phyloP scores from a whole-genome alignment of 1,140 invertebrate genomes.

The Drosophila nigrodunni region DNA sequence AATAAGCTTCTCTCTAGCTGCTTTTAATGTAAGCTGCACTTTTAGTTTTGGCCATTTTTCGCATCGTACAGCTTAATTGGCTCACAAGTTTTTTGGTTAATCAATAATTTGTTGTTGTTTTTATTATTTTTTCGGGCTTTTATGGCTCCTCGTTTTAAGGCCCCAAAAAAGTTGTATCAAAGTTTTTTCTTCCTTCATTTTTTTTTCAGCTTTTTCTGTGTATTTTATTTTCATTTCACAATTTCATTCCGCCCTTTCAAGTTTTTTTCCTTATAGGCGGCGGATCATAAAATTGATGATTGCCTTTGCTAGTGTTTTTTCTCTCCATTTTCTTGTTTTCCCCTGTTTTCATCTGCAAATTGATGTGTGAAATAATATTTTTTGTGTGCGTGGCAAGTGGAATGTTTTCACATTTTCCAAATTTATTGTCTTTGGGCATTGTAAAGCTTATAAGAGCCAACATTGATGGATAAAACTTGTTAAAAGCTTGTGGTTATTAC shows the following conservation, averaged over 20 bases:
- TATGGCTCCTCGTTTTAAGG: slow-evolving; percentile 2
- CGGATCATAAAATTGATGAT: slow-evolving; percentile 38
- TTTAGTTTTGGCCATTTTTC: slow-evolving; percentile 18
- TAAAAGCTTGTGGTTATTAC: neutral
- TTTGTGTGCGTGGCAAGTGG: slow-evolving; percentile 13
- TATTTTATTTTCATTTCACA: slow-evolving; percentile 17
- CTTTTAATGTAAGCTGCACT: slow-evolving; percentile 12
- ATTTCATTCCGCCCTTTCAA: slow-evolving; percentile 4
- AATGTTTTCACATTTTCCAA: slow-evolving; percentile 15
- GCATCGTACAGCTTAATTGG: slow-evolving; percentile 11
- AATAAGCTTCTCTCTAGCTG: slow-evolving; percentile 4
- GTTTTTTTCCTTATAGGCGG: slow-evolving; percentile 38
- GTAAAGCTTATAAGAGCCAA: neutral
- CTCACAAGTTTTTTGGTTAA: slow-evolving; percentile 31
- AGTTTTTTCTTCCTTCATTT: slow-evolving; percentile 10
- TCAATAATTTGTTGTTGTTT: slow-evolving; percentile 40
- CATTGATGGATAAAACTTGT: neutral
- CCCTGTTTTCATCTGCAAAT: slow-evolving; percentile 10
- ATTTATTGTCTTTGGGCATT: slow-evolving; percentile 4
- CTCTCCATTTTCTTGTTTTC: slow-evolving; percentile 9
- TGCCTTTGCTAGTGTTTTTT: slow-evolving; percentile 11
- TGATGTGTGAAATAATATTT: slow-evolving; percentile 41
- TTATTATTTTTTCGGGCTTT: slow-evolving; percentile 4
- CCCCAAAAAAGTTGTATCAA: slow-evolving; percentile 21
- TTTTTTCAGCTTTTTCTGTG: neutral